A percentile compares a stretch with the other conserved stretches of the same genome.
These are phyloP conservation scores for Leptinotarsa tumamoca DNA, from an alignment of 2,888 invertebrate genomes.

Conservation along the genomic window DNA sequence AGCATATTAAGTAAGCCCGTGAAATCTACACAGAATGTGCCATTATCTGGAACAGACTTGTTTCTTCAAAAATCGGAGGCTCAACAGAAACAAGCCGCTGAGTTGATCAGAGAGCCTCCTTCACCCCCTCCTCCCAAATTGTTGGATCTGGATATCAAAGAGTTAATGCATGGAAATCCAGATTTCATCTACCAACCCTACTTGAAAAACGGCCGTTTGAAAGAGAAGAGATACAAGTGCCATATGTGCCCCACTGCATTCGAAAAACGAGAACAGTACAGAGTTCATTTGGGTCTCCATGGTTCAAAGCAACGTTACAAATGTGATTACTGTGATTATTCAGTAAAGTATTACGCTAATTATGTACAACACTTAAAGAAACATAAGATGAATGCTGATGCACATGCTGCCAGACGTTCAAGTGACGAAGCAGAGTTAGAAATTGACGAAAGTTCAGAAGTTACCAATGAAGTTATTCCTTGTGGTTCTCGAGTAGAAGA, in stretches of 20 bases:
- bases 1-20: slow-evolving; percentile 52
- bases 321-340: slow-evolving; percentile 88
- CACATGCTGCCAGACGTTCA: slow-evolving; percentile 71
- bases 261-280: slow-evolving; percentile 86
- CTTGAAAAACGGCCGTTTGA: slow-evolving; percentile 79
- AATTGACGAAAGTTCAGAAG: slow-evolving; percentile 58
- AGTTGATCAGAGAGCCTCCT: slow-evolving; percentile 60
- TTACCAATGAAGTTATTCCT: slow-evolving; percentile 43
- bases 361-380: slow-evolving; percentile 85
- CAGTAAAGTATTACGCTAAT: slow-evolving; percentile 88
- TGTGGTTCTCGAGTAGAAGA: slow-evolving; percentile 55
- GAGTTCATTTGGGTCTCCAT: slow-evolving; percentile 84
- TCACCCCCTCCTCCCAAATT: slow-evolving; percentile 56
- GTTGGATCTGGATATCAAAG: slow-evolving; percentile 77
- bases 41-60: slow-evolving; percentile 75
- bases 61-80: slow-evolving; percentile 75
- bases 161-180: slow-evolving; percentile 80
- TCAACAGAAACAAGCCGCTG: slow-evolving; percentile 68
- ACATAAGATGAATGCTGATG: slow-evolving; percentile 79
- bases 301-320: slow-evolving; percentile 86
- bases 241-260: slow-evolving; percentile 90
- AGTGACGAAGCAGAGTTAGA: slow-evolving; percentile 60
- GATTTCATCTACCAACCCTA: slow-evolving; percentile 82
- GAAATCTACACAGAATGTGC: slow-evolving; percentile 65
- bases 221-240: slow-evolving; percentile 84